Percentiles rank a stretch among this genome's conserved stretches.
Evolutionary conservation across 2,113 vertebrate species (phyloP).

Genomic region (Syngnathus scovelli): DNA sequence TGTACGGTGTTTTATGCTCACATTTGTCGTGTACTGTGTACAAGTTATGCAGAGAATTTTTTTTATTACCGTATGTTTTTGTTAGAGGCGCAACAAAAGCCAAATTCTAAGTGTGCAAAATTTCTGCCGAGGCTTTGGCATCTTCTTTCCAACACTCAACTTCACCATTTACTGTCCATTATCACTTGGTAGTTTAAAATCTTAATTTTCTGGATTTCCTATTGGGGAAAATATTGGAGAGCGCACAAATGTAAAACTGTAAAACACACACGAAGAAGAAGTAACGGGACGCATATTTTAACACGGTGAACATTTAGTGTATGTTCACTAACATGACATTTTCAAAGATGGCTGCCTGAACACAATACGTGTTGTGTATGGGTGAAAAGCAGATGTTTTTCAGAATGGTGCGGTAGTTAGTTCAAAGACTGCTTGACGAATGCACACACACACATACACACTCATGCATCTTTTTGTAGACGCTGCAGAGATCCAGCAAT

Average conservation of each 20-base stretch:
- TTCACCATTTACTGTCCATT: no score
- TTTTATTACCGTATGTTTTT: no score
- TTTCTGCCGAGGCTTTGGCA: no score
- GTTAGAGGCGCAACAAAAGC: no score
- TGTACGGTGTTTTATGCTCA: no score
- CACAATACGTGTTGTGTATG: conserved; percentile 1
- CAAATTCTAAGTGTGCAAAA: no score
- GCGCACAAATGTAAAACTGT: neutral
- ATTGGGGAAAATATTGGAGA: no score
- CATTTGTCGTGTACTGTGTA: no score
- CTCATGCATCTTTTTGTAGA: conserved; percentile 18
- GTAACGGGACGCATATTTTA: neutral
- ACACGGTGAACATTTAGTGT: neutral
- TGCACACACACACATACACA: conserved; percentile 14
- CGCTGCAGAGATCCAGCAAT: conserved; percentile 32
- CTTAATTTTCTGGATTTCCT: no score
- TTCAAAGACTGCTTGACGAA: conserved; percentile 42
- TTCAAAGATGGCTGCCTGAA: conserved; percentile 13
- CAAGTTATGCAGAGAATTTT: no score
- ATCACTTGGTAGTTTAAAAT: neutral
- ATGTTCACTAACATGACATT: conserved; percentile 9
- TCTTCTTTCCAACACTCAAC: no score
- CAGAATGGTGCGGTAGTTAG: conserved; percentile 54
- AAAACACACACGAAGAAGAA: neutral
- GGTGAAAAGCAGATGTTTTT: conserved; percentile 37